These are phyloP conservation scores for Solea senegalensis DNA, from an alignment of 2,113 vertebrate species.

Conservation along the genomic window DNA sequence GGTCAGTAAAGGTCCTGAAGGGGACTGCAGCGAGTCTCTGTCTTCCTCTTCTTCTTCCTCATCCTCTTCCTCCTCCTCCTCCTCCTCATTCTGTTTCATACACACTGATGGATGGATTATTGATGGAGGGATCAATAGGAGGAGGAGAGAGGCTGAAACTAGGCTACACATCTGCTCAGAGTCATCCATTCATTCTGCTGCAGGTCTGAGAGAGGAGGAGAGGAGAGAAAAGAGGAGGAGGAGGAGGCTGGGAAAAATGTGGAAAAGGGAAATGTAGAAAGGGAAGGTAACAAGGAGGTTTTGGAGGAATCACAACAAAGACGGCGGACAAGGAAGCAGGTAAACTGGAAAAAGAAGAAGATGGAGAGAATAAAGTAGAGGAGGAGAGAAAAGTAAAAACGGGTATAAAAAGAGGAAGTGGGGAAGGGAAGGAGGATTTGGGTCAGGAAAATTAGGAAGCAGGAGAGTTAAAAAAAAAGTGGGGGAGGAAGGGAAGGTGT, in stretches of 20 bases:
- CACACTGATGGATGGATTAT: slow-evolving; percentile 53
- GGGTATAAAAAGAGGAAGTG: background rate
- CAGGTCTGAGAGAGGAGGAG: background rate
- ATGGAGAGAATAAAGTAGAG: too few species aligned
- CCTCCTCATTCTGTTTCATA: slow-evolving; percentile 3
- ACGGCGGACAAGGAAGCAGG: background rate
- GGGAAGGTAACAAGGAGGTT: too few species aligned
- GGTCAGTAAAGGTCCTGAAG: too few species aligned
- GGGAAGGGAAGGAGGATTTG: too few species aligned
- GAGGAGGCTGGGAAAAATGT: background rate
- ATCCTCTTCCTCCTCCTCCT: background rate
- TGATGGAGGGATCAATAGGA: slow-evolving; percentile 55
- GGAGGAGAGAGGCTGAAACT: slow-evolving; percentile 58
- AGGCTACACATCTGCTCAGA: slow-evolving; percentile 65
- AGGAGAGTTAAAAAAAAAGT: background rate
- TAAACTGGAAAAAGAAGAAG: background rate
- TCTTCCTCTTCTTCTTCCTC: too few species aligned
- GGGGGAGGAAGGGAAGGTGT: too few species aligned
- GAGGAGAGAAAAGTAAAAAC: too few species aligned
- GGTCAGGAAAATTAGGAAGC: background rate
- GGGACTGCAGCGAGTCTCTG: too few species aligned
- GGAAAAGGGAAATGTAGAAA: background rate
- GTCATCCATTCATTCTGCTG: slow-evolving; percentile 37
- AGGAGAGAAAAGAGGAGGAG: background rate
- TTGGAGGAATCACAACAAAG: too few species aligned